A percentile compares a stretch with the other conserved stretches of the same genome.
phyloP scores from a whole-genome alignment of 2,113 vertebrate species.

The Sclerurus mexicanus region DNA sequence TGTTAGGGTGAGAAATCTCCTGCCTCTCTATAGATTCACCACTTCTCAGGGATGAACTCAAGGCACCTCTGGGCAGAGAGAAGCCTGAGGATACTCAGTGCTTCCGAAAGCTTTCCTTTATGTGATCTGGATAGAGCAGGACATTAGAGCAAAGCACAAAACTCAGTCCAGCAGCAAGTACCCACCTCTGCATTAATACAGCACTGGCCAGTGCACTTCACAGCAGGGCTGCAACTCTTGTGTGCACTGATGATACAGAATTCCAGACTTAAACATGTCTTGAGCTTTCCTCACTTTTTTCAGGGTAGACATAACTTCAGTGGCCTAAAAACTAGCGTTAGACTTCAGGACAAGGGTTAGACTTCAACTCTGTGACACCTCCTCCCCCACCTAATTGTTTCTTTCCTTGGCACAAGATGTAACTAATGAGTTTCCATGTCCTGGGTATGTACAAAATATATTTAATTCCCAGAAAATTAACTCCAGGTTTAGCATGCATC shows the following conservation, averaged over 20 bases:
- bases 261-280: not conserved
- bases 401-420: not conserved
- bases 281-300: not conserved
- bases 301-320: not conserved
- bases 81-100: not conserved
- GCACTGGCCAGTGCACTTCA: not conserved
- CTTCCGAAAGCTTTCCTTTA: not conserved
- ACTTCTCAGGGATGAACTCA: not conserved
- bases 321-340: not conserved
- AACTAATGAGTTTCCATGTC: not conserved
- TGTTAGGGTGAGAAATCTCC: not conserved
- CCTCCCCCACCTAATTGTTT: not conserved
- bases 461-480: constrained; percentile 1
- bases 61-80: not conserved
- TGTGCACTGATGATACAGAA: not conserved
- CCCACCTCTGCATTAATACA: not conserved
- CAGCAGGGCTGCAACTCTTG: not conserved
- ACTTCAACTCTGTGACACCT: not conserved
- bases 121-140: not conserved
- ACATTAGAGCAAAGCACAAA: not conserved
- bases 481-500: not conserved
- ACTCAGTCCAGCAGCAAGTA: not conserved
- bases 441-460: not conserved
- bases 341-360: not conserved
- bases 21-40: not conserved